Percentiles rank a stretch among this genome's conserved stretches.
phyloP scores from a whole-genome alignment of 37 sponge, comb jelly and placozoan genomes.

The Oopsacas minuta region DNA sequence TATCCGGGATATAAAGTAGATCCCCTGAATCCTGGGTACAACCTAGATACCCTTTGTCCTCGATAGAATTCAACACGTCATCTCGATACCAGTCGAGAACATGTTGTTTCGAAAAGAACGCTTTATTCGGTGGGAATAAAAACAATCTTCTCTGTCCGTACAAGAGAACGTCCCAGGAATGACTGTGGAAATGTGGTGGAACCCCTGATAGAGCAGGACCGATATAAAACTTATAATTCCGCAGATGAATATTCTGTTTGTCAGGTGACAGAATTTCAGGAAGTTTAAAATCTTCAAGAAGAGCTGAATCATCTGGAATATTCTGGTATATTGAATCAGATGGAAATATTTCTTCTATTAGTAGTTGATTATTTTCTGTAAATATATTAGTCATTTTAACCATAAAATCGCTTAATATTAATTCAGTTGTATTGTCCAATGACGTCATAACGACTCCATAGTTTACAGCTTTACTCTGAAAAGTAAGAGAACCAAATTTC shows the following conservation, averaged over 20 bases:
- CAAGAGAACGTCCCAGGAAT: constrained; percentile 54
- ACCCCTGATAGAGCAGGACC: constrained; percentile 61
- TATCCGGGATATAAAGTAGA: constrained; percentile 62
- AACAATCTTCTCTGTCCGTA: constrained; percentile 75
- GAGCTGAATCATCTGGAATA: constrained; percentile 28
- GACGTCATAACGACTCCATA: constrained; percentile 34
- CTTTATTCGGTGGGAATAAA: constrained; percentile 48
- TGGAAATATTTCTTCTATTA: neutral
- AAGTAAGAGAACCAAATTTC: constrained; percentile 36
- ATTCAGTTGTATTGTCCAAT: neutral
- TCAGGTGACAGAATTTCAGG: constrained; percentile 44
- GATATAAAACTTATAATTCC: constrained; percentile 39
- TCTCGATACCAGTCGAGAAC: constrained; percentile 64
- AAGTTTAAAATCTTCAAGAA: constrained; percentile 39
- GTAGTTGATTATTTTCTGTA: neutral
- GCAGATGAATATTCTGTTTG: constrained; percentile 30
- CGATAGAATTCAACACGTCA: neutral
- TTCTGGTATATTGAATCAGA: constrained; percentile 46
- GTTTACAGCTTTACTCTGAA: constrained; percentile 33
- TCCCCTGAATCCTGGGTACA: constrained; percentile 72
- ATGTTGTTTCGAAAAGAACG: constrained; percentile 51
- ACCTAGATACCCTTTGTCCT: neutral
- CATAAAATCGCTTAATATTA: constrained; percentile 37
- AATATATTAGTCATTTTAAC: constrained; percentile 26
- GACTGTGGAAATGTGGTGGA: constrained; percentile 44